A percentile compares a stretch with the other conserved stretches of the same genome.
Evolutionary conservation across 1,140 invertebrate genomes (phyloP).

Genomic region (Acromyrmex heyeri): DNA sequence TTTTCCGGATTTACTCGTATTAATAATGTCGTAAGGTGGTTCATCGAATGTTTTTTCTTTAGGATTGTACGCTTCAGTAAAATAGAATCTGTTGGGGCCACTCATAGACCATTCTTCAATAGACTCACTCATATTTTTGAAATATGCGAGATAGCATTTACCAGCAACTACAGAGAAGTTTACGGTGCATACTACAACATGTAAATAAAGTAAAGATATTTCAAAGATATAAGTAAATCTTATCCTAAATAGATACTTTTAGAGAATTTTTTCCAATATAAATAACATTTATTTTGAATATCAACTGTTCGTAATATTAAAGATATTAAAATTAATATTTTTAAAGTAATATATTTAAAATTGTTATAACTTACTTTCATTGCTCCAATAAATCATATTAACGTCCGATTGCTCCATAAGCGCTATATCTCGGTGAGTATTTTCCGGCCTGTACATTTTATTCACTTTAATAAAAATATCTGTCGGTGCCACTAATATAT

Average conservation of each 20-base stretch:
- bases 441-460: conserved; percentile 93
- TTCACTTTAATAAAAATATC: conserved; percentile 90
- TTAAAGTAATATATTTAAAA: neutral
- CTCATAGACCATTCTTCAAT: conserved; percentile 89
- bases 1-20: conserved; percentile 88
- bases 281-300: neutral
- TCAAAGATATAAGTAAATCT: neutral
- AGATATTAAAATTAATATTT: neutral
- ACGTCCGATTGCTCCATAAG: conserved; percentile 89
- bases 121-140: conserved; percentile 87
- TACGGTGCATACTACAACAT: conserved; percentile 85
- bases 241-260: neutral
- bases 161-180: conserved; percentile 87
- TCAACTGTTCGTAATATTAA: conserved; percentile 38
- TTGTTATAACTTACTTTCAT: conserved; percentile 88
- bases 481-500: conserved; percentile 85
- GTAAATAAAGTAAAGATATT: conserved; percentile 45
- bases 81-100: conserved; percentile 93
- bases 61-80: conserved; percentile 90
- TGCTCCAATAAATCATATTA: conserved; percentile 92
- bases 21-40: conserved; percentile 88
- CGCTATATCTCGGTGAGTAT: conserved; percentile 88
- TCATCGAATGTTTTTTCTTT: conserved; percentile 88
- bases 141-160: conserved; percentile 89
- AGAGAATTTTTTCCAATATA: neutral